A percentile compares a stretch with the other conserved stretches of the same genome.
Evolutionary conservation across 64 coral and sea anemone species (phyloP).

Genomic region (Pocillopora verrucosa): DNA sequence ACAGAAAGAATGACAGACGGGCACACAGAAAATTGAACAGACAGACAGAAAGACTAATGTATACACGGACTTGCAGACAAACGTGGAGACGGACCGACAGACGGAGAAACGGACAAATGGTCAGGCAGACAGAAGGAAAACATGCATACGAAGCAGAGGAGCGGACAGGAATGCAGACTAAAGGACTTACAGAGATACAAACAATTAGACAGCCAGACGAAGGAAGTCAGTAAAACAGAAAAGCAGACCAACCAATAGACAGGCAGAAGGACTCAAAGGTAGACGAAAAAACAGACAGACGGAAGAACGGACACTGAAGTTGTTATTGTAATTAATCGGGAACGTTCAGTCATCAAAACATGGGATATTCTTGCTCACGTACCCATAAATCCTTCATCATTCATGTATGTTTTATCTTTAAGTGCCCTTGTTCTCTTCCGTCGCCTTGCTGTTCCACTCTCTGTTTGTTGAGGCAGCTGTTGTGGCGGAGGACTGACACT

Average conservation of each 20-base stretch:
- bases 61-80: no score
- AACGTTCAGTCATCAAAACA: neutral
- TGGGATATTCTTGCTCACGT: neutral
- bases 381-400: conserved; percentile 87
- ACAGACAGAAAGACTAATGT: no score
- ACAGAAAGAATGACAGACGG: no score
- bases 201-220: neutral
- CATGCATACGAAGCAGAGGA: neutral
- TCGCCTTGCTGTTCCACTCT: neutral
- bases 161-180: neutral
- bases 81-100: neutral
- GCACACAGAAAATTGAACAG: no score
- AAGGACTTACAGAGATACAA: neutral
- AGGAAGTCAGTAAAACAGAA: no score
- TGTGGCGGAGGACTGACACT: conserved; percentile 50
- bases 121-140: neutral
- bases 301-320: no score
- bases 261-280: no score
- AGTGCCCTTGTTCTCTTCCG: conserved; percentile 66
- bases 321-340: neutral
- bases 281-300: no score
- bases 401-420: conserved; percentile 76
- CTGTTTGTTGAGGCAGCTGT: conserved; percentile 33
- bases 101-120: neutral
- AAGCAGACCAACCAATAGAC: no score